These are phyloP conservation scores for Nyctereutes procyonoides DNA, from an alignment of 2,113 vertebrate genomes.

Conservation along the genomic window DNA sequence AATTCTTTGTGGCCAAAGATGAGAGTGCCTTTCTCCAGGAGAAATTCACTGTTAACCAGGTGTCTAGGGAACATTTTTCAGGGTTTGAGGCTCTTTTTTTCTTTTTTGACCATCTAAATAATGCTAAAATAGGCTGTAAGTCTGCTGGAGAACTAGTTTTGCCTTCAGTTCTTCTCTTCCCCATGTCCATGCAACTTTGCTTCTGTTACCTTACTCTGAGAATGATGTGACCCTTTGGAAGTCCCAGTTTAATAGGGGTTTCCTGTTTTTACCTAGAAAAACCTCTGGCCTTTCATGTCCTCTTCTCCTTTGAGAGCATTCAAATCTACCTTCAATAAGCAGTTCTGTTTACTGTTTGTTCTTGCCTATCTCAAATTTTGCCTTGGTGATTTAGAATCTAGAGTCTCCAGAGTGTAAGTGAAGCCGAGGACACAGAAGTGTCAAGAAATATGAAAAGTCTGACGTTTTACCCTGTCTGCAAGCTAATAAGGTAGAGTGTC, in stretches of 20 bases:
- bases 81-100: not conserved
- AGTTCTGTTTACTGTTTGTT: not conserved
- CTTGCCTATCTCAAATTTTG: slow-evolving; percentile 6
- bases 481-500: not conserved
- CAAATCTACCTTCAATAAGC: not conserved
- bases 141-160: not conserved
- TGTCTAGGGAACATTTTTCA: not conserved
- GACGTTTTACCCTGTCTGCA: not conserved
- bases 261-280: not conserved
- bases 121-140: not conserved
- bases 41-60: not conserved
- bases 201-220: not conserved
- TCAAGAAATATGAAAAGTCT: not conserved
- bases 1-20: not conserved
- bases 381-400: slow-evolving; percentile 1
- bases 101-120: not conserved
- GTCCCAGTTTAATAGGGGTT: not conserved
- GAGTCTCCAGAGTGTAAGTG: not conserved
- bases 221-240: not conserved
- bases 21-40: not conserved
- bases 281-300: not conserved
- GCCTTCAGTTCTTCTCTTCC: not conserved
- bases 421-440: not conserved
- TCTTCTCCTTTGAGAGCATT: not conserved
- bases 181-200: not conserved